Percentiles rank a stretch among this genome's conserved stretches.
Evolutionary conservation across 2,888 invertebrate genomes (phyloP).

Genomic region (Stenodema calcarata): DNA sequence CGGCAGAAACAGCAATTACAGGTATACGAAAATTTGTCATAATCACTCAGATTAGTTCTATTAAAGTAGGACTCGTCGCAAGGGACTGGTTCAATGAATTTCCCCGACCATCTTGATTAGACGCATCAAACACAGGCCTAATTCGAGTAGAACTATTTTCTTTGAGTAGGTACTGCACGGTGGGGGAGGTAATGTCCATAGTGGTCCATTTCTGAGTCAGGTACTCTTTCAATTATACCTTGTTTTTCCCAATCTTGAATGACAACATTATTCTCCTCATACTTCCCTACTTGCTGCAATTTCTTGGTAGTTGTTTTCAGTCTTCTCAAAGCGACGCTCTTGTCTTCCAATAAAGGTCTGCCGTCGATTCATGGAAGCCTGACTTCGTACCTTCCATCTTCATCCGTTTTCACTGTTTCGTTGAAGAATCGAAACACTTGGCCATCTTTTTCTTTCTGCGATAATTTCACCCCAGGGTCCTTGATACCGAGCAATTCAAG

Average conservation of each 20-base stretch:
- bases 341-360: background rate
- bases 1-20: conserved; percentile 53
- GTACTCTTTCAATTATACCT: background rate
- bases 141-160: background rate
- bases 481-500: conserved; percentile 32
- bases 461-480: background rate
- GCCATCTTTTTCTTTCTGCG: background rate
- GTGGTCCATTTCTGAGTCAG: background rate
- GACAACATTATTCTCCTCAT: background rate
- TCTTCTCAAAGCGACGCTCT: background rate
- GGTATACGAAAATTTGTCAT: conserved; percentile 55
- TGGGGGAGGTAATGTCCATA: background rate
- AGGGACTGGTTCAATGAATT: conserved; percentile 56
- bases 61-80: conserved; percentile 55
- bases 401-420: background rate
- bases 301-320: background rate
- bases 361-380: background rate
- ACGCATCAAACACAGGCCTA: background rate
- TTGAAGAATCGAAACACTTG: background rate
- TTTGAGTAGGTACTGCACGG: background rate
- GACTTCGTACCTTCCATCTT: background rate
- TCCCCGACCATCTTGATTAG: background rate
- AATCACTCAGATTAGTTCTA: conserved; percentile 55
- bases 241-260: background rate
- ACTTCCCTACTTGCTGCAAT: background rate